These are phyloP conservation scores for Microctenopoma lineatum DNA, from an alignment of 2,797 vertebrate genomes.

Conservation along the genomic window DNA sequence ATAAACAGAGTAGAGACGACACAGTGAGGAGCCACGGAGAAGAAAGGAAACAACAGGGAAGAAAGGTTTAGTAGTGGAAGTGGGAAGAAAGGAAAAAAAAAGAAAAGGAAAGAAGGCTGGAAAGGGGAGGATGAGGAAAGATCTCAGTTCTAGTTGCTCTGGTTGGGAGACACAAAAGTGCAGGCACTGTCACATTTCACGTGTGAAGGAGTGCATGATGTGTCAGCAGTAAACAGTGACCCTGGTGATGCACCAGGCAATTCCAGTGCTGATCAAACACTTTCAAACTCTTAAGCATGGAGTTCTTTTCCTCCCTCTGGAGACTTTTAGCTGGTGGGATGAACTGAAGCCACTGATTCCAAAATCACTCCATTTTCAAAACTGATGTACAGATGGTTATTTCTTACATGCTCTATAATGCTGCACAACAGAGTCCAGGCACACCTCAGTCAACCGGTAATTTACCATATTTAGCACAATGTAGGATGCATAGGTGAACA, in stretches of 20 bases:
- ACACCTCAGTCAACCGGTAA: not conserved
- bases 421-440: constrained; percentile 4
- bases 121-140: not conserved
- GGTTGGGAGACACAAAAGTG: not conserved
- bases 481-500: not conserved
- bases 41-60: not conserved
- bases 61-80: not conserved
- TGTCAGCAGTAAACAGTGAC: constrained; percentile 60
- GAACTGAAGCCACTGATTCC: not conserved
- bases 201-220: constrained; percentile 46
- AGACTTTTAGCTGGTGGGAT: constrained; percentile 19
- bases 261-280: constrained; percentile 56
- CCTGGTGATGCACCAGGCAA: constrained; percentile 32
- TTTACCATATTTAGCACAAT: not conserved
- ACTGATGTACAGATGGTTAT: not conserved
- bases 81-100: not conserved
- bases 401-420: constrained; percentile 11
- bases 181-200: constrained; percentile 19
- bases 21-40: too few relatives aligned
- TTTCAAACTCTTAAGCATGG: constrained; percentile 52
- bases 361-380: constrained; percentile 21
- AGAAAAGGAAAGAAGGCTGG: not conserved
- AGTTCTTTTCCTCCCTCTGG: constrained; percentile 36
- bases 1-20: too few relatives aligned
- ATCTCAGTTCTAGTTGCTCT: not conserved